phyloP scores from a whole-genome alignment of 2,888 invertebrate genomes.

The Patella ulyssiponensis region DNA sequence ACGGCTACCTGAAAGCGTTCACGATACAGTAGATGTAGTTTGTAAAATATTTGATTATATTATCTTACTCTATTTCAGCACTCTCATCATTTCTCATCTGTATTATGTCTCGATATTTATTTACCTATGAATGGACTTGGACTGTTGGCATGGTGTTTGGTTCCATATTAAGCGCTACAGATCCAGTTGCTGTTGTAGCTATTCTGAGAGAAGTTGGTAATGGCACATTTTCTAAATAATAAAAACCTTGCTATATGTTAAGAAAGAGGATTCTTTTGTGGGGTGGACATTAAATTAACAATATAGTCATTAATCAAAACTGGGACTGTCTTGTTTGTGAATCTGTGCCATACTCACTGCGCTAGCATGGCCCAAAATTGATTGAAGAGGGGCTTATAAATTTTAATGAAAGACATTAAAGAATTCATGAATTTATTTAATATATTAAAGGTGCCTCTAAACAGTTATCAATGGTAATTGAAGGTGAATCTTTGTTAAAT shows the following conservation, averaged over 20 bases:
- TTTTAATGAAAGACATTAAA: no score
- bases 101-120: conserved; percentile 57
- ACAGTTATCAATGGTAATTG: conserved; percentile 71
- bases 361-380: no score
- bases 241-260: no score
- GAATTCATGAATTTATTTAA: conserved; percentile 1
- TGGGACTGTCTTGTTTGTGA: no score
- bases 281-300: no score
- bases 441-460: conserved; percentile 62
- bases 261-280: no score
- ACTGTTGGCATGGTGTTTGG: conserved; percentile 71
- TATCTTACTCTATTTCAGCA: conserved; percentile 49
- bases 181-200: conserved; percentile 74
- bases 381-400: no score
- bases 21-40: background rate
- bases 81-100: conserved; percentile 63
- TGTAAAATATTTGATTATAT: background rate
- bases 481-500: conserved; percentile 74
- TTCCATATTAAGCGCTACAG: conserved; percentile 73
- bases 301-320: no score
- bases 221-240: no score
- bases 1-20: background rate
- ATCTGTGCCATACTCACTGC: no score
- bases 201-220: conserved; percentile 72
- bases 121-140: conserved; percentile 69